phyloP scores from a whole-genome alignment of 2,113 vertebrate genomes.

The Malaclemys terrapin region DNA sequence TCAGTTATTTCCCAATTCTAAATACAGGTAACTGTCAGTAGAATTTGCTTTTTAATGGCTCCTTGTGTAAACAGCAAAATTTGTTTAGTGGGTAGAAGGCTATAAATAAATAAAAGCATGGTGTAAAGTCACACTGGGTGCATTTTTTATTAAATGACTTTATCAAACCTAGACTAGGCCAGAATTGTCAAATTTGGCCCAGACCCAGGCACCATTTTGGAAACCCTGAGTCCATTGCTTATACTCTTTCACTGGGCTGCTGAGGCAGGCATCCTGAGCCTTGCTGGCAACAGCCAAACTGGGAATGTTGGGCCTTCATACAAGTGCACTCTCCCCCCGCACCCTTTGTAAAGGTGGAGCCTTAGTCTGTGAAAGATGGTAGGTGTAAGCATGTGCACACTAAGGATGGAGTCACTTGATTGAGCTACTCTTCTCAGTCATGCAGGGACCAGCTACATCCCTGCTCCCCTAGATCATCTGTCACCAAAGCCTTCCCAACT shows the following conservation, averaged over 20 bases:
- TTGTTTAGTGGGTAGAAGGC: not conserved
- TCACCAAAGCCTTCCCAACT: no score
- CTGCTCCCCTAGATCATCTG: not conserved
- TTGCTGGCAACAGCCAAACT: not conserved
- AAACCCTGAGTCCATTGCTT: not conserved
- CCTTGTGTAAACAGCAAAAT: not conserved
- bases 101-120: not conserved
- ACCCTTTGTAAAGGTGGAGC: not conserved
- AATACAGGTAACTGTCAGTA: not conserved
- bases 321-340: not conserved
- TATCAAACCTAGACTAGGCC: rapidly evolving
- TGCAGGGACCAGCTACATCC: not conserved
- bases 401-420: not conserved
- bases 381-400: not conserved
- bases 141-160: not conserved
- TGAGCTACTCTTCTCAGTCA: not conserved
- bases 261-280: not conserved
- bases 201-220: not conserved
- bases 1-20: not conserved
- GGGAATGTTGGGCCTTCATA: not conserved
- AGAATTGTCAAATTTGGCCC: not conserved
- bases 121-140: not conserved
- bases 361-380: not conserved
- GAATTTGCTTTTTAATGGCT: not conserved
- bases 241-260: not conserved